Evolutionary conservation across 2,888 invertebrate species (phyloP).

Genomic region (Habrosyne pyritoides): DNA sequence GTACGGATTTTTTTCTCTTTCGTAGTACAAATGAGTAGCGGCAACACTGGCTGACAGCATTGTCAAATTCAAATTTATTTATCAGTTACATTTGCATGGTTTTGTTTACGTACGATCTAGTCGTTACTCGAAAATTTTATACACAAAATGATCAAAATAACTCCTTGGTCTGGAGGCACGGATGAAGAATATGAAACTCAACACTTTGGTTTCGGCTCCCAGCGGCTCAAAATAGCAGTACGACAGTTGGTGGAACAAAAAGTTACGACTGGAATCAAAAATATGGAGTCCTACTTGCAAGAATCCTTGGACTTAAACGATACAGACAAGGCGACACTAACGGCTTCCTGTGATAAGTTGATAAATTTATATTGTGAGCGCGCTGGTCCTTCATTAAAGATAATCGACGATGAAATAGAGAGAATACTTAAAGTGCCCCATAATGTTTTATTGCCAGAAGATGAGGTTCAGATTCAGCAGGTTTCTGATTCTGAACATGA

Average conservation of each 20-base stretch:
- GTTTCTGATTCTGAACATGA: slow-evolving; percentile 63
- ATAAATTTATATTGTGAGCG: slow-evolving; percentile 66
- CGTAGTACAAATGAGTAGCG: too few relatives aligned
- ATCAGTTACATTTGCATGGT: too few relatives aligned
- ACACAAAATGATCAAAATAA: slow-evolving; percentile 62
- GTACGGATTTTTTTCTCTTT: too few relatives aligned
- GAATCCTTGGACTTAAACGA: slow-evolving; percentile 67
- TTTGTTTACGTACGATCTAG: too few relatives aligned
- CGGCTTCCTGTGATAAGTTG: slow-evolving; percentile 66
- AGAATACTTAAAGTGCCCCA: slow-evolving; percentile 61
- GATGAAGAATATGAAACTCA: slow-evolving; percentile 80
- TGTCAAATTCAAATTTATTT: too few relatives aligned
- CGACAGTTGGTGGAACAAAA: slow-evolving; percentile 76
- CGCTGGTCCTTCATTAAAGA: slow-evolving; percentile 60
- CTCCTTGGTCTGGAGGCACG: slow-evolving; percentile 67
- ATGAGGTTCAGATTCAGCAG: slow-evolving; percentile 67
- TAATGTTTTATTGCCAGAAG: slow-evolving; percentile 69
- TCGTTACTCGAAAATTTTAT: too few relatives aligned
- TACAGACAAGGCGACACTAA: slow-evolving; percentile 63
- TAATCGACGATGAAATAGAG: slow-evolving; percentile 70
- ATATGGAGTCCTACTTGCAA: slow-evolving; percentile 67
- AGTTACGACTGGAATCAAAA: slow-evolving; percentile 65
- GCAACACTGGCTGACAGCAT: too few relatives aligned
- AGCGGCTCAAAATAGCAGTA: slow-evolving; percentile 71
- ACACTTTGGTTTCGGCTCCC: slow-evolving; percentile 76